These are phyloP conservation scores for Drosophila neotestacea DNA, from an alignment of 2,888 invertebrate genomes.

Conservation along the genomic window DNA sequence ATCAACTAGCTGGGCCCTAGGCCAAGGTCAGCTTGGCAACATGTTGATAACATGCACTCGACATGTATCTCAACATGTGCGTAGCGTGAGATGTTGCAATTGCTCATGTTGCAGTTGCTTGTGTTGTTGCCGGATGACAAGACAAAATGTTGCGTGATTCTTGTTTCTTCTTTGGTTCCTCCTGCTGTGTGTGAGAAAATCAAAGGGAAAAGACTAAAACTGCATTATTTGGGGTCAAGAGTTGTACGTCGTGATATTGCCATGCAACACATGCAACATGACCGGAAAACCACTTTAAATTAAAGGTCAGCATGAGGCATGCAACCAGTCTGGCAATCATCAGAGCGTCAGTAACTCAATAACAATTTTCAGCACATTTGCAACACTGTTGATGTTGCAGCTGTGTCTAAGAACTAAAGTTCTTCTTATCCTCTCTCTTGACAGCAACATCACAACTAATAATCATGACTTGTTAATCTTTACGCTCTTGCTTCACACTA, in stretches of 20 bases:
- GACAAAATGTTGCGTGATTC: constrained; percentile 38
- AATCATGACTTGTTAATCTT: constrained; percentile 83
- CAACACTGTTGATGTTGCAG: constrained; percentile 14
- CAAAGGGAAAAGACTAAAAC: constrained; percentile 8
- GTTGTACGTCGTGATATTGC: constrained; percentile 59
- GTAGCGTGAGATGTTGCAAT: constrained; percentile 51
- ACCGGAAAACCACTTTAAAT: constrained; percentile 51
- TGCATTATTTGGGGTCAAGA: constrained; percentile 56
- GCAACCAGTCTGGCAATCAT: constrained; percentile 32
- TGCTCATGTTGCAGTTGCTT: constrained; percentile 39
- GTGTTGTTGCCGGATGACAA: neutral
- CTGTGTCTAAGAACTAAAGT: constrained; percentile 9
- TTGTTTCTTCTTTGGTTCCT: neutral
- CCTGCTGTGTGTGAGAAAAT: constrained; percentile 28
- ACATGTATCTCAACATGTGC: constrained; percentile 34
- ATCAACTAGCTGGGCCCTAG: constrained; percentile 46
- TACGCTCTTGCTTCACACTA: constrained; percentile 66
- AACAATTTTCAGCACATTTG: constrained; percentile 49
- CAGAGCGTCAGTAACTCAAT: constrained; percentile 30
- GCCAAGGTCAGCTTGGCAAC: constrained; percentile 73
- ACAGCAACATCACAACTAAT: constrained; percentile 59
- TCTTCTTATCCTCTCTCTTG: neutral
- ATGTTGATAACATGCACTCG: constrained; percentile 59
- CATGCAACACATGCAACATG: constrained; percentile 43
- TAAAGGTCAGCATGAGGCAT: constrained; percentile 51